phyloP scores from a whole-genome alignment of 2,888 invertebrate species.

The Lordiphosa fenestrarum region DNA sequence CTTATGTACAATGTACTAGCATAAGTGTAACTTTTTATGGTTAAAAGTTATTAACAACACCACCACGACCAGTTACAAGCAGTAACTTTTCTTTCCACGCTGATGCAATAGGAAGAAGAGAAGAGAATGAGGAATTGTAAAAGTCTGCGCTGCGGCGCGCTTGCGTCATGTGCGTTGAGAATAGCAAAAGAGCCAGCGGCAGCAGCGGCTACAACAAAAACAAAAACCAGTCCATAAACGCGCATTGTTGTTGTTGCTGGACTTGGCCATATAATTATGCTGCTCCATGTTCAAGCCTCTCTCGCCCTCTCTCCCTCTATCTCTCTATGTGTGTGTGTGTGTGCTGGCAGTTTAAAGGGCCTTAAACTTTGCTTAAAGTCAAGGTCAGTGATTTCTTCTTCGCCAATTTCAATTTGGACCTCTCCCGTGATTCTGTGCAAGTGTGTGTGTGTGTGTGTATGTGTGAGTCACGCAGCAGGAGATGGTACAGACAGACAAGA shows the following conservation, averaged over 20 bases:
- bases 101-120: constrained; percentile 60
- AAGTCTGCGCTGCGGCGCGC: constrained; percentile 59
- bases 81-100: constrained; percentile 31
- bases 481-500: constrained; percentile 4
- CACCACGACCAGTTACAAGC: constrained; percentile 24
- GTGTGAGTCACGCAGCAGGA: constrained; percentile 32
- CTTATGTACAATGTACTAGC: constrained; percentile 4
- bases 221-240: constrained; percentile 65
- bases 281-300: constrained; percentile 20
- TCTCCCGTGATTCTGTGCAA: constrained; percentile 15
- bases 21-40: constrained; percentile 43
- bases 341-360: constrained; percentile 70
- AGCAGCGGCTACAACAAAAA: constrained; percentile 32
- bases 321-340: constrained; percentile 14
- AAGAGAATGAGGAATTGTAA: constrained; percentile 24
- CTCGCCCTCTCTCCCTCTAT: constrained; percentile 10
- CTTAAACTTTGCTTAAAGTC: constrained; percentile 78
- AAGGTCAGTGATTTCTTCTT: constrained; percentile 78
- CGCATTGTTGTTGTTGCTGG: constrained; percentile 32
- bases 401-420: constrained; percentile 65
- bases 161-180: constrained; percentile 70
- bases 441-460: constrained; percentile 15
- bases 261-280: constrained; percentile 38
- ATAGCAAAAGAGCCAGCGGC: constrained; percentile 23
- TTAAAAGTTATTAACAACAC: constrained; percentile 23